These are phyloP conservation scores for Hylaeus volcanicus DNA, from an alignment of 1,140 invertebrate species.

Conservation along the genomic window DNA sequence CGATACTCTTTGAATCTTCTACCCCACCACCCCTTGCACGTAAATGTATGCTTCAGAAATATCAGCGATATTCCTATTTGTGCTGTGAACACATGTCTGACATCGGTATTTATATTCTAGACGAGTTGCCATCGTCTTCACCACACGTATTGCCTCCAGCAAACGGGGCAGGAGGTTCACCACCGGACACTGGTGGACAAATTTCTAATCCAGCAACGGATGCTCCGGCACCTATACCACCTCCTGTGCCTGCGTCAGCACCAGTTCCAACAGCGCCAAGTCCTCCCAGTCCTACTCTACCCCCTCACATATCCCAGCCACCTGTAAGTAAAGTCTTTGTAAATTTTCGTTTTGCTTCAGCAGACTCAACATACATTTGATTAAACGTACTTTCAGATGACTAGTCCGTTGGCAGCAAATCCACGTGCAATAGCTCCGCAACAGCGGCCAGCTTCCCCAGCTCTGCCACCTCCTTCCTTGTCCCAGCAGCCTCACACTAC, in stretches of 20 bases:
- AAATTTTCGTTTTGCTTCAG: not conserved
- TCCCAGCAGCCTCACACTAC: conserved; percentile 78
- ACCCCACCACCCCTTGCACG: conserved; percentile 83
- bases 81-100: not conserved
- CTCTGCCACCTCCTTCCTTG: conserved; percentile 76
- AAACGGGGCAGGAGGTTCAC: conserved; percentile 79
- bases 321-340: conserved; percentile 73
- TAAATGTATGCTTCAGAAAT: conserved; percentile 80
- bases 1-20: conserved; percentile 87
- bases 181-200: conserved; percentile 79
- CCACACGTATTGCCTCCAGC: conserved; percentile 81
- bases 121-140: conserved; percentile 80
- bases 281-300: conserved; percentile 80
- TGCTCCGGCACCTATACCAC: conserved; percentile 79
- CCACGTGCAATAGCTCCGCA: conserved; percentile 80
- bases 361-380: not conserved
- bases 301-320: conserved; percentile 80
- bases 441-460: conserved; percentile 76
- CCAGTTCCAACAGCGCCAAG: conserved; percentile 79
- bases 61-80: not conserved
- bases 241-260: conserved; percentile 78
- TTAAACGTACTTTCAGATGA: conserved; percentile 72
- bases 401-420: conserved; percentile 80
- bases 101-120: conserved; percentile 55
- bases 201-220: conserved; percentile 80